Base-by-base conservation (phyloP, 2,888 invertebrate species). In the Leucozona laternaria region DNA sequence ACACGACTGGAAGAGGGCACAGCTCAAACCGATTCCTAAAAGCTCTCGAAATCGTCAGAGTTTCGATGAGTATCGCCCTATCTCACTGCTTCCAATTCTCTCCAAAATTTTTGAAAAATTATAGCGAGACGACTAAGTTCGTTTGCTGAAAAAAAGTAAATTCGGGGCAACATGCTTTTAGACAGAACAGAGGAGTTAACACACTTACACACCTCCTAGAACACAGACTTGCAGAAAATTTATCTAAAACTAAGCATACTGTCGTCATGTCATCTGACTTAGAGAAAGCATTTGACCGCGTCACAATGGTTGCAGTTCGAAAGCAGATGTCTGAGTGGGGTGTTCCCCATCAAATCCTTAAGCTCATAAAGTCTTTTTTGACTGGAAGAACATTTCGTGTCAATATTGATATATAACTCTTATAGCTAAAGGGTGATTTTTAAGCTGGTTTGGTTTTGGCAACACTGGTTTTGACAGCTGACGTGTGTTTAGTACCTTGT, bases 1-100 rank as follows among this genome's bases (percentile, higher is more conserved):
- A 25, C 7, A 55, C 8, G 70, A 70, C 6, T 70, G 70, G 55
- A 70, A 55, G 28, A 40, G 2, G 31, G 53, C 70, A n/a, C 15
- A 55, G 25, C 40, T 70, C 1, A 55, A 55, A 22, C 53, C 70
- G 0, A 55, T 70, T 5, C 55, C 70, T 10, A 70, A 55, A 55
- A 55, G 25, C 11, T 4, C 53, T 8, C 15, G 4, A 11, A 28
- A 55, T 6, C 22, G n/a, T 13, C 53, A 40, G 13, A 6, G n/a
- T n/a, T 43, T 43, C 2, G 17, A n/a, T 17, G n/a, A 43, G 17
- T 43, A 43, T 5, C n/a, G 15, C 43, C n/a, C 43, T 2, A n/a
- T 43, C 8, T 43, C 17, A n/a, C n/a, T 70, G 5, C 28, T 70
- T n/a, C 70, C 70, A 4, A 28, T 70, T 70, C 17, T 57, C 57